A percentile compares a stretch with the other conserved stretches of the same genome.
These are phyloP conservation scores for Calameuta pallipes DNA, from an alignment of 2,888 invertebrate genomes.

Conservation along the genomic window DNA sequence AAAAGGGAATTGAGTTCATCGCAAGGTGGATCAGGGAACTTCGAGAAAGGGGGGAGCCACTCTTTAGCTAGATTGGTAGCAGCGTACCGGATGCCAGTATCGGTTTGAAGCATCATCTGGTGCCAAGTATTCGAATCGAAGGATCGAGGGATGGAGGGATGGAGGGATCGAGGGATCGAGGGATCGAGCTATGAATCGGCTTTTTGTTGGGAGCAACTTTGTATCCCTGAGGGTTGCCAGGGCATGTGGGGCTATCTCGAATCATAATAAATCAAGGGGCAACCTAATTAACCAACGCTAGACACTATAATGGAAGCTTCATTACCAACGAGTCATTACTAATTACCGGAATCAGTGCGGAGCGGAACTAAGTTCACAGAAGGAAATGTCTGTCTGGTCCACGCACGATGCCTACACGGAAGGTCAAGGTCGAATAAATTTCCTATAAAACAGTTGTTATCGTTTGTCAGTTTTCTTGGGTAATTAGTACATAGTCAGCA, in stretches of 20 bases:
- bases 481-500: too few relatives aligned
- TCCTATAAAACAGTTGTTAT: too few relatives aligned
- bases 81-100: slow-evolving; percentile 33
- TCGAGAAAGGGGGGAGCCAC: too few relatives aligned
- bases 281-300: slow-evolving; percentile 57
- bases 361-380: background rate
- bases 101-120: slow-evolving; percentile 30
- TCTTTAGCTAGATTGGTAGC: background rate
- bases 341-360: slow-evolving; percentile 44
- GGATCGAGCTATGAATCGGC: slow-evolving; percentile 21
- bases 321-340: slow-evolving; percentile 53
- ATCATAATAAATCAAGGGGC: slow-evolving; percentile 56
- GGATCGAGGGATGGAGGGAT: slow-evolving; percentile 9
- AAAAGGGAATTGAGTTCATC: too few relatives aligned
- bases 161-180: background rate
- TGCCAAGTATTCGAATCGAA: slow-evolving; percentile 13
- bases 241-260: slow-evolving; percentile 31
- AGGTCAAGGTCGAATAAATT: too few relatives aligned
- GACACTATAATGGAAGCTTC: slow-evolving; percentile 53
- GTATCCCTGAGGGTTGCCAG: slow-evolving; percentile 18
- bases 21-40: too few relatives aligned
- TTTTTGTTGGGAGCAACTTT: slow-evolving; percentile 11
- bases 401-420: too few relatives aligned
- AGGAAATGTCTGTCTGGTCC: background rate
- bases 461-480: too few relatives aligned